These are phyloP conservation scores for Brachyhypopomus gauderio DNA, from an alignment of 2,113 vertebrate genomes.

Conservation along the genomic window DNA sequence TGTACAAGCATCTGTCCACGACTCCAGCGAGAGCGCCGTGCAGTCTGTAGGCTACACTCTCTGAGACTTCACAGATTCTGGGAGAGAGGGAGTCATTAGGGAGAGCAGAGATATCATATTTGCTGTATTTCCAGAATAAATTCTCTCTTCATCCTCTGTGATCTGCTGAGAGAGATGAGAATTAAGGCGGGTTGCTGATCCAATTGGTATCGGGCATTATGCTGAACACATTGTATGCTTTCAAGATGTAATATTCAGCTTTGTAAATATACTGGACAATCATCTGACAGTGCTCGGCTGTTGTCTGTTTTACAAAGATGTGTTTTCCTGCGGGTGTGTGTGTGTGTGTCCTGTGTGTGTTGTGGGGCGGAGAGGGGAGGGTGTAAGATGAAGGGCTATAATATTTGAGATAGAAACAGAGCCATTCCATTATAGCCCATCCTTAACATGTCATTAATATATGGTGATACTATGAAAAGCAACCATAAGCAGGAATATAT, in stretches of 20 bases:
- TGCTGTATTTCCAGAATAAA: slow-evolving; percentile 70
- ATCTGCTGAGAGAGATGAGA: slow-evolving; percentile 62
- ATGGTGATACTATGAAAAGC: neutral
- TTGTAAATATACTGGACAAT: slow-evolving; percentile 58
- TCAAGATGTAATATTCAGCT: slow-evolving; percentile 60
- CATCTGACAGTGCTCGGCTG: slow-evolving; percentile 41
- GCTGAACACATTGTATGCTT: slow-evolving; percentile 61
- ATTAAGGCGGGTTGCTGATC: slow-evolving; percentile 62
- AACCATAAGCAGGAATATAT: neutral
- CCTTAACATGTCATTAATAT: no score
- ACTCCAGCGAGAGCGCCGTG: slow-evolving; percentile 81
- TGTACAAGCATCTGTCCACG: slow-evolving; percentile 96
- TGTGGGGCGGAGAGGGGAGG: neutral
- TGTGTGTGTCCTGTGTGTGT: neutral
- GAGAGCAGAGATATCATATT: slow-evolving; percentile 66
- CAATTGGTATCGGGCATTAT: slow-evolving; percentile 62
- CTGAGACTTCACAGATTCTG: slow-evolving; percentile 69
- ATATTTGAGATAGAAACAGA: slow-evolving; percentile 1
- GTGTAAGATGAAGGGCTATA: slow-evolving; percentile 8
- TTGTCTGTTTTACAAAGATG: slow-evolving; percentile 44
- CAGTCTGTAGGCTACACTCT: slow-evolving; percentile 72
- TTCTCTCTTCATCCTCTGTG: slow-evolving; percentile 57
- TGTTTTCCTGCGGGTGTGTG: slow-evolving; percentile 21
- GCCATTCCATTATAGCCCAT: neutral
- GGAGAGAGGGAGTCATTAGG: slow-evolving; percentile 74